These are phyloP conservation scores for Gnathonemus echidnorhynchus DNA, from an alignment of 2,113 vertebrate species.

Conservation along the genomic window DNA sequence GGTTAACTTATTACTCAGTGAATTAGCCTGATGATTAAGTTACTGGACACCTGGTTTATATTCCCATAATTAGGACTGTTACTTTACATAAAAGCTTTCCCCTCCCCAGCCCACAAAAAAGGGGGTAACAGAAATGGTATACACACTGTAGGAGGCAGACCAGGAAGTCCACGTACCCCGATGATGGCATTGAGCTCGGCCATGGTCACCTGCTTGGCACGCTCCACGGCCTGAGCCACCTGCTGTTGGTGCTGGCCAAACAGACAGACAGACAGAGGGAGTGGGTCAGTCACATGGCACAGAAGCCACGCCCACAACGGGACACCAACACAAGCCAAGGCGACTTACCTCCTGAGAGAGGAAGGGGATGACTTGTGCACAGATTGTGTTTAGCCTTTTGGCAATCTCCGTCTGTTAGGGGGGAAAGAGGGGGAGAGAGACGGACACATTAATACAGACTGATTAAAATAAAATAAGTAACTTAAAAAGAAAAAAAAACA, in stretches of 20 bases:
- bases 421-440: conserved; percentile 38
- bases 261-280: conserved; percentile 61
- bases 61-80: background rate
- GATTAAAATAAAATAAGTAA: background rate
- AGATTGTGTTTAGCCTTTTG: conserved; percentile 95
- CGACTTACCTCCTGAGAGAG: conserved; percentile 89
- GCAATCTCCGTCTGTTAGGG: conserved; percentile 86
- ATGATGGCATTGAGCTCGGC: conserved; percentile 97
- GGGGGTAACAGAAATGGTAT: conserved; percentile 60
- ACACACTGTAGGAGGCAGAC: conserved; percentile 74
- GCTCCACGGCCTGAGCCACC: conserved; percentile 95
- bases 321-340: background rate
- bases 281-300: background rate
- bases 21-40: background rate
- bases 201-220: conserved; percentile 98
- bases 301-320: background rate
- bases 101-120: conserved; percentile 19
- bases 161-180: conserved; percentile 92
- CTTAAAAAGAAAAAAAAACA: background rate
- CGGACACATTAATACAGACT: conserved; percentile 53
- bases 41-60: background rate
- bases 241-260: conserved; percentile 88
- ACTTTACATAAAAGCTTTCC: background rate
- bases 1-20: background rate
- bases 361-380: conserved; percentile 95